Conservation (phyloP, 2,888 invertebrate species). For the Pollenia amentaria region DNA sequence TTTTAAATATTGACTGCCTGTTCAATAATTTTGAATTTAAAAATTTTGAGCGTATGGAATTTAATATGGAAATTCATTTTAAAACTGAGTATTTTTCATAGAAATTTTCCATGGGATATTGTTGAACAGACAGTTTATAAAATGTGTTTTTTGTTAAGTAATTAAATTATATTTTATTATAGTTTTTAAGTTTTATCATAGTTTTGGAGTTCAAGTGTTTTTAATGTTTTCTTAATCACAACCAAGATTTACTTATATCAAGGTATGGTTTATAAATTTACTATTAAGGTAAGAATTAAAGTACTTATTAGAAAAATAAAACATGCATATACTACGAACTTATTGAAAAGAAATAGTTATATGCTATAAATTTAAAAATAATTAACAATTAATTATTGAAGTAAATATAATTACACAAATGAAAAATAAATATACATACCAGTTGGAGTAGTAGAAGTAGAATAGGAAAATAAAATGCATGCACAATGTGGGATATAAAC, state of each 20-base stretch:
- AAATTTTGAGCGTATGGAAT: no score
- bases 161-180: background rate
- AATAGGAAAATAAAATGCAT: constrained; percentile 16
- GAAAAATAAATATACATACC: constrained; percentile 36
- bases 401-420: background rate
- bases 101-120: no score
- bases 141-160: no score
- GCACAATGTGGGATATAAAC: constrained; percentile 24
- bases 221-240: constrained; percentile 61
- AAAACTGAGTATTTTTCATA: no score
- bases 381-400: background rate
- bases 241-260: constrained; percentile 71
- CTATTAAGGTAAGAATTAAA: background rate
- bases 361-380: no score
- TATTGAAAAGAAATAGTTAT: no score
- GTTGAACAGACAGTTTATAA: no score
- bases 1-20: no score
- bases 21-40: no score
- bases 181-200: background rate
- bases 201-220: background rate
- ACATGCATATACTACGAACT: background rate
- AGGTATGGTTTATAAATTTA: constrained; percentile 10
- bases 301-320: background rate
- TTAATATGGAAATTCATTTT: no score
- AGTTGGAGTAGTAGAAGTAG: background rate